Conservation (phyloP, 1,140 invertebrate species). For the Araneus ventricosus region DNA sequence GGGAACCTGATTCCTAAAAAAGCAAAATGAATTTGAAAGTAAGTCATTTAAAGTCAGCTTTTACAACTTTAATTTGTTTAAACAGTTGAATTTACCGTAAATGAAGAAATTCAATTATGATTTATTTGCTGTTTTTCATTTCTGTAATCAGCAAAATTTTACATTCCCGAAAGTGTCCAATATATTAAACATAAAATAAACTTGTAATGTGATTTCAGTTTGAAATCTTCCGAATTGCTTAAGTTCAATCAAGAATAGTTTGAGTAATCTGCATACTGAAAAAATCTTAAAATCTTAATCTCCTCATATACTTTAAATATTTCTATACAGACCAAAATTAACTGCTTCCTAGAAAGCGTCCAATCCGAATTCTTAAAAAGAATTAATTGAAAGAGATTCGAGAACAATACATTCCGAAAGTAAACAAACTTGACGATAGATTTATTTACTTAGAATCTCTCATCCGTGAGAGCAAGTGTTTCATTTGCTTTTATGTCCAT, state of each 20-base stretch:
- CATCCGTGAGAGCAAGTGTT: neutral
- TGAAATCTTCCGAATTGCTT: neutral
- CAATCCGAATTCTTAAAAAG: neutral
- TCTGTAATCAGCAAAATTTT: neutral
- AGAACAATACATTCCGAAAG: neutral
- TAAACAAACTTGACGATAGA: neutral
- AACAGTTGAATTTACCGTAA: neutral
- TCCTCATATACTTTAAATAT: neutral
- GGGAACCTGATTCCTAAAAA: neutral
- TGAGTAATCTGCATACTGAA: neutral
- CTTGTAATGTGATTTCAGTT: neutral
- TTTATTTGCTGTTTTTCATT: neutral
- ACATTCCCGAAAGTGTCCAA: neutral
- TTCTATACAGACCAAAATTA: neutral
- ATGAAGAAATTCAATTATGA: neutral
- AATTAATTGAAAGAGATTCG: conserved; percentile 32
- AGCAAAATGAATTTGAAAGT: neutral
- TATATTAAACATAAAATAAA: neutral
- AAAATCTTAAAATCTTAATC: neutral
- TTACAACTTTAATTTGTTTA: neutral
- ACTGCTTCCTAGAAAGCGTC: neutral
- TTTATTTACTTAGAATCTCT: conserved; percentile 16
- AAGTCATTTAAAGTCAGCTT: neutral
- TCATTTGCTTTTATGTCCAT: neutral
- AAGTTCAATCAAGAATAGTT: neutral